Evolutionary conservation across 2,888 invertebrate species (phyloP), one percentile per base, ranked within the genome.

Genomic region (Thereva unica): DNA sequence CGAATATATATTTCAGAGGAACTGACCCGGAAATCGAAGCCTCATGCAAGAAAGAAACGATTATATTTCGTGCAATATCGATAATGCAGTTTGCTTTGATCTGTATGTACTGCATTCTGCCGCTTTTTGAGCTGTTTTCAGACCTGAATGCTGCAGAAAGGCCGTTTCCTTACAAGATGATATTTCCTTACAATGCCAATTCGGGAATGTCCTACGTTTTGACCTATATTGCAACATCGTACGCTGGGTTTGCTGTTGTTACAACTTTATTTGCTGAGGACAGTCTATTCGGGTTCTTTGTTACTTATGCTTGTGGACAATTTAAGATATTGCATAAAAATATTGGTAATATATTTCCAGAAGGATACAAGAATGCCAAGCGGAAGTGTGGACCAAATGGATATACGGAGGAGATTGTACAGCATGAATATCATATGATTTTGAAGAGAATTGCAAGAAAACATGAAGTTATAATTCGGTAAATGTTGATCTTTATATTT

Each of bases 91-190:
- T 76, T 37, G 74, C 76, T 7, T 71, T 80, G 4, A 80, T 80
- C 49, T 71, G 74, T 1, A 77, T 81, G 77, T 80, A 81, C 57
- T 79, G 80, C 37, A 59, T 75, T 3, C 38, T 80, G 55, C 80
- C 80, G 3, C 40, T 80, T 5, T 61, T 79, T 1, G 77, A 78
- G 64, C 52, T 80, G 3, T 73, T 75, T 50, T 34, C 64, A 52
- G 52, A 71, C 64, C 68, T 47, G 34, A 44, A 53, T 47, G 3
- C 49, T 34, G 53, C 35, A 0, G 72, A 74, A 35, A 80, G 77
- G 65, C 80, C 80, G n/a, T 81, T 80, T 71, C 80, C 80, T 0
- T 80, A 81, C 59, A 78, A 78, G 73, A 80, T 80, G 80, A 61
- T 75, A 2, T 81, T 81, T 67, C 79, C 79, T 1, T 80, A 72